A percentile compares a stretch with the other conserved stretches of the same genome.
Evolutionary conservation across 2,113 vertebrate genomes (phyloP).

Genomic region (Oostethus manadensis): DNA sequence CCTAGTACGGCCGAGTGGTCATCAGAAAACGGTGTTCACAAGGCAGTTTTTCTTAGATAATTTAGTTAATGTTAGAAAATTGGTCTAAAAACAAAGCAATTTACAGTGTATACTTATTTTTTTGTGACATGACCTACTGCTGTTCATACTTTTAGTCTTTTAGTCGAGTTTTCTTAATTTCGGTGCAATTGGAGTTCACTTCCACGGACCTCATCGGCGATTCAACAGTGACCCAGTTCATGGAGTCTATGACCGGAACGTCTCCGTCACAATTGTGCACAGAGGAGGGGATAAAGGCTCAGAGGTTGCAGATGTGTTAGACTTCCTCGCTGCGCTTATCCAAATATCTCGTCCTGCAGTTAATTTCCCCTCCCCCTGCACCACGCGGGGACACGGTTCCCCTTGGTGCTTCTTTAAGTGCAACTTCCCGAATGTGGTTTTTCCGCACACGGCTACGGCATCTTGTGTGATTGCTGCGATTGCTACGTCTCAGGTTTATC

Average conservation of each 20-base stretch:
- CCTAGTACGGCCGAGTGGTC: no score
- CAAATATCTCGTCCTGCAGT: constrained; percentile 24
- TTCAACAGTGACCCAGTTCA: constrained; percentile 9
- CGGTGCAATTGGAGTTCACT: background rate
- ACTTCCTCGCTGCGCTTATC: constrained; percentile 6
- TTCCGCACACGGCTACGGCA: background rate
- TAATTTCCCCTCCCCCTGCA: constrained; percentile 24
- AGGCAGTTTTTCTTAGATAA: background rate
- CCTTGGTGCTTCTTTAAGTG: background rate
- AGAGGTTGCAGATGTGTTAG: constrained; percentile 31
- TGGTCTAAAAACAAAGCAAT: background rate
- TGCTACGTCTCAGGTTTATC: constrained; percentile 18
- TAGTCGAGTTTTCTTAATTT: background rate
- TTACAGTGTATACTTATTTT: background rate
- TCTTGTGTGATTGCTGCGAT: constrained; percentile 20
- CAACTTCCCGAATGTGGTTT: background rate
- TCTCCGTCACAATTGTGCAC: constrained; percentile 21
- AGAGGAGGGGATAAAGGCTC: constrained; percentile 23
- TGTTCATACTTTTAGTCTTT: background rate
- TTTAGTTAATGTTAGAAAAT: background rate
- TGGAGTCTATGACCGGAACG: constrained; percentile 14
- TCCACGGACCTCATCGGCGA: constrained; percentile 9
- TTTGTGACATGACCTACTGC: background rate
- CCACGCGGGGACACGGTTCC: constrained; percentile 2
- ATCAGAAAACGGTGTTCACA: background rate